phyloP scores from a whole-genome alignment of 2,797 vertebrate species.

The Cirrhinus molitorella region DNA sequence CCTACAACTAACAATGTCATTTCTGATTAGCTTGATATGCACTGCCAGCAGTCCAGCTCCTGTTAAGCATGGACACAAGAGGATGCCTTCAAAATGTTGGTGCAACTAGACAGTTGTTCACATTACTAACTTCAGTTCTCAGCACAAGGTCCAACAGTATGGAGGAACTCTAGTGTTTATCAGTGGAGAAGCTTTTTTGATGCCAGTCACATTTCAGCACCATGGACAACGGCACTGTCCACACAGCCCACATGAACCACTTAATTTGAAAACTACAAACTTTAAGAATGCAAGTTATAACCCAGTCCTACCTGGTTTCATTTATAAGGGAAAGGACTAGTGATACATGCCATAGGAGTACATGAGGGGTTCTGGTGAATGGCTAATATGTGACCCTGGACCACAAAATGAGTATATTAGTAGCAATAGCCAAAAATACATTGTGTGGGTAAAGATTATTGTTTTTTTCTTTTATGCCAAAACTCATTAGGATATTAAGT shows the following conservation, averaged over 20 bases:
- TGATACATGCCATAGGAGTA: neutral
- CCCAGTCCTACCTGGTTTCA: neutral
- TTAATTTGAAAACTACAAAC: neutral
- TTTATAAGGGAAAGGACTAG: neutral
- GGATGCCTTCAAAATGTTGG: neutral
- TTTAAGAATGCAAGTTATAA: neutral
- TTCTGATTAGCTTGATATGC: neutral
- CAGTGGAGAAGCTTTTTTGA: neutral
- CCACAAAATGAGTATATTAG: too few species aligned
- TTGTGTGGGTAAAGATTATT: too few species aligned
- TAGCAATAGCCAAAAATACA: too few species aligned
- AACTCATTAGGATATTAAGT: too few species aligned
- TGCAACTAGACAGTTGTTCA: neutral
- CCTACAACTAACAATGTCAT: neutral
- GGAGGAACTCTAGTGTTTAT: neutral
- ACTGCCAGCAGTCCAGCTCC: neutral
- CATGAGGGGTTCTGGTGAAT: neutral
- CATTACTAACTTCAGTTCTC: neutral
- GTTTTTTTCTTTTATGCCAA: too few species aligned
- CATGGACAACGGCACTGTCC: constrained; percentile 10
- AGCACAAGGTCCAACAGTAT: neutral
- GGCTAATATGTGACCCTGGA: neutral
- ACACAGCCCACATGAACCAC: neutral
- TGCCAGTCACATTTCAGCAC: constrained; percentile 12
- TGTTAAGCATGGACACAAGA: neutral